These are phyloP conservation scores for Mus minutoides DNA, from an alignment of 2,797 vertebrate genomes.

Conservation along the genomic window DNA sequence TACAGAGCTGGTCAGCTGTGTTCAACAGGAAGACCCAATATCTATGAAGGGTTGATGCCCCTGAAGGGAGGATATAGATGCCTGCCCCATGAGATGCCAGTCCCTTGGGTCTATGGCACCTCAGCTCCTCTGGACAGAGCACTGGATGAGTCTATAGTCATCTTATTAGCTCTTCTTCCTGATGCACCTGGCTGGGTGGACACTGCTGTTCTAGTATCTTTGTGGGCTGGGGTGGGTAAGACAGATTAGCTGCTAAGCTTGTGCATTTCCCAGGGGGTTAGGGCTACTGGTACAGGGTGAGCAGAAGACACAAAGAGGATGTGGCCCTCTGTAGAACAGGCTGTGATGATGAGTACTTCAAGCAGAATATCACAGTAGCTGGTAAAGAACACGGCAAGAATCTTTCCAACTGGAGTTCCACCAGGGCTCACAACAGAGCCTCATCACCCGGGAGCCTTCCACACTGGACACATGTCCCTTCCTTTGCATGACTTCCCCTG, in stretches of 20 bases:
- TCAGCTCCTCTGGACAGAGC: too few relatives aligned
- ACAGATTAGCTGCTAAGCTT: too few relatives aligned
- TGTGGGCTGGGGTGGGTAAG: neutral
- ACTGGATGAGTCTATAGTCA: neutral
- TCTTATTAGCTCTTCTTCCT: neutral
- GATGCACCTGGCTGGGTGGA: neutral
- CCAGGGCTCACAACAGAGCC: neutral
- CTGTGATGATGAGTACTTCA: neutral
- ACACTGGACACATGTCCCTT: rapidly evolving
- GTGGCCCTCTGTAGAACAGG: neutral
- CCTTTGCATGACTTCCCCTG: neutral
- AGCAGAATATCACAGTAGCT: neutral
- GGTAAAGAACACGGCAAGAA: neutral
- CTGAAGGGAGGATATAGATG: neutral
- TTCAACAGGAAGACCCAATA: neutral
- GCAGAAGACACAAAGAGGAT: neutral
- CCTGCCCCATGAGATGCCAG: neutral
- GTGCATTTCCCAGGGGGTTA: rapidly evolving
- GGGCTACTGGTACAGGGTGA: neutral
- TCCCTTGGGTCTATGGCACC: too few relatives aligned
- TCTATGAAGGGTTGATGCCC: neutral
- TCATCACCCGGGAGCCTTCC: rapidly evolving
- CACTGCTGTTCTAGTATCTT: neutral
- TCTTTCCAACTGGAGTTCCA: neutral
- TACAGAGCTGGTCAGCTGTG: rapidly evolving